Evolutionary conservation across 1,140 invertebrate genomes (phyloP), one percentile per base, ranked within the genome.

Genomic region (Magallana gigas): DNA sequence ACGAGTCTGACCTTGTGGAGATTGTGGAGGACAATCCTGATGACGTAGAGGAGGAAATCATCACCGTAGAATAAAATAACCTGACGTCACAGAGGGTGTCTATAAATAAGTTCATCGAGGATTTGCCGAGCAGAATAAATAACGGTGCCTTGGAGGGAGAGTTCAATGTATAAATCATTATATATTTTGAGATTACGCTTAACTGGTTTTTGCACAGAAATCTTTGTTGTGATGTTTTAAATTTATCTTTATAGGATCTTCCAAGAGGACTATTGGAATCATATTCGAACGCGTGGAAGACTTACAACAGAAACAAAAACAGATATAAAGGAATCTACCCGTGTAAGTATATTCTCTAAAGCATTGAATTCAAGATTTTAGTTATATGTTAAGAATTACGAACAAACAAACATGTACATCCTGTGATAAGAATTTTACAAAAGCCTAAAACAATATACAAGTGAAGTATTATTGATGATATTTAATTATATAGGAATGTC

Each of bases 281-380:
- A 7, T 23, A 76, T 29, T 76, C 68, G 2, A 18, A 76, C 12
- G 68, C 68, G 29, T 8, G 48, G 23, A 76, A 36, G 11, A 4
- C 9, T 29, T 23, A 5, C 7, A 76, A 29, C 8, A 76, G 18
- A 9, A 76, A 23, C 2, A 11, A 12, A 12, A 76, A 76, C 23
- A 23, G 29, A 76, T 76, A 76, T 11, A 76, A 29, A 76, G 68
- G 68, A 36, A 76, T 76, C 14, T 76, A 76, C 36, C 68, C 68
- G 1, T 76, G 68, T 76, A 29, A 76, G 68, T 76, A 36, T 62
- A 48, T 62, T 9, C 60, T 62, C 0, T 71, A 8, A 23, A 18
- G 18, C 7, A 7, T 71, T 7, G 11, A 11, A 9, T 8, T 48
- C 5, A 48, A 5, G 36, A 48, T 48, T 48, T 48, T 48, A 48